Evolutionary conservation across 2,797 vertebrate species (phyloP), one percentile per base, ranked within the genome.

Genomic region (Melanotaenia boesemani): DNA sequence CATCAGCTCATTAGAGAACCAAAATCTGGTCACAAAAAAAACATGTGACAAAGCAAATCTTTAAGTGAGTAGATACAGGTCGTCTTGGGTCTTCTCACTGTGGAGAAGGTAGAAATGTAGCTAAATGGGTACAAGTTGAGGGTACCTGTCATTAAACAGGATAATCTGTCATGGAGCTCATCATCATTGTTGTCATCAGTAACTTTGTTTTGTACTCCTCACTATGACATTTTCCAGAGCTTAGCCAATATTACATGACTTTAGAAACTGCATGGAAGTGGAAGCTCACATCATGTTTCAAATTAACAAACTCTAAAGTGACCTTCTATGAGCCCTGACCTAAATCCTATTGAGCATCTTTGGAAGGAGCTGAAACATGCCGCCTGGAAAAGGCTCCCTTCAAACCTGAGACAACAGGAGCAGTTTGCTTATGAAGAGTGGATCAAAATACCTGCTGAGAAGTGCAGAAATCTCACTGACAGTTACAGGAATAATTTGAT

Each of bases 111-210:
- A 4, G 13, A 52, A 52, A 52, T 52, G 7, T 11, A 22, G 5
- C 48, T 7, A 9, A 52, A 24, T 52, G 10, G 50, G 50, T 2
- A 52, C 50, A 52, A 12, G 32, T 34, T 36, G 7, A 56, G 15
- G 10, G 22, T 68, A 28, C n/a, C 16, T 7, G 41, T 79, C 20
- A 57, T 65, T 16, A 73, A 36, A 56, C 28, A 15, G 36, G 71
- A 65, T 71, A 70, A 56, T 46, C 26, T 56, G 30, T 73, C 50
- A 59, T 62, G 28, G 46, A 63, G 56, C n/a, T 18, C 57, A 60
- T 41, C 2, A 30, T 46, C n/a, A 58, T 59, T 37, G 9, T 36
- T 10, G 2, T 8, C 36, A 55, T 7, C 20, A 36, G 52, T 50
- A 2, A 8, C 28, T 55, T 55, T 12, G 63, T 61, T 67, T 60